Percentiles rank a stretch among this genome's conserved stretches.
Evolutionary conservation across 37 sponge, comb jelly and placozoan species (phyloP).

Genomic region (Chondrilla cf. caribensis): DNA sequence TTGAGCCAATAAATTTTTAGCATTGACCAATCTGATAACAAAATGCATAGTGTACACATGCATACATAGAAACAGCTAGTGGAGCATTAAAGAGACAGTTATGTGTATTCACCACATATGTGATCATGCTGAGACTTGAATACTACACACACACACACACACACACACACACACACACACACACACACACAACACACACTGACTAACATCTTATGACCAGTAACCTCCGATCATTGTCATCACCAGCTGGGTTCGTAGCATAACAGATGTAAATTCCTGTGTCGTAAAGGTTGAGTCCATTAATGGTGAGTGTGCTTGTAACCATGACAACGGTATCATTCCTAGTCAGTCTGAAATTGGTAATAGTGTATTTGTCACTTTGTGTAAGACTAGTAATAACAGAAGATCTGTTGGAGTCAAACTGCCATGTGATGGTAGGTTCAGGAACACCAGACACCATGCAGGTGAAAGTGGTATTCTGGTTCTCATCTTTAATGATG

Average conservation of each 20-base stretch:
- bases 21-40: no score
- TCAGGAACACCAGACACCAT: not conserved
- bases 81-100: no score
- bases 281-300: constrained; percentile 23
- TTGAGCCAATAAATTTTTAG: no score
- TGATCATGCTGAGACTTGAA: no score
- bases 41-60: no score
- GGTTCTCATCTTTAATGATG: not conserved
- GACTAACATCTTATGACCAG: no score
- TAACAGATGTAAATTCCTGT: constrained; percentile 37
- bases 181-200: no score
- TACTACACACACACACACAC: no score
- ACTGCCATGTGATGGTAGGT: constrained; percentile 6
- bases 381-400: not conserved
- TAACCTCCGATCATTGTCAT: no score
- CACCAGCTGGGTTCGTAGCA: constrained; percentile 19
- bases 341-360: not conserved
- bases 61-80: no score
- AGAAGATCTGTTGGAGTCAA: not conserved
- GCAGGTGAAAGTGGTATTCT: not conserved
- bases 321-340: not conserved
- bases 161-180: no score
- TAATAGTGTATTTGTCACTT: not conserved
- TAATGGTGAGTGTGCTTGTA: constrained; percentile 34
- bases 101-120: no score